Base-by-base conservation (phyloP, 1,140 invertebrate genomes). In the Penaeus japonicus region DNA sequence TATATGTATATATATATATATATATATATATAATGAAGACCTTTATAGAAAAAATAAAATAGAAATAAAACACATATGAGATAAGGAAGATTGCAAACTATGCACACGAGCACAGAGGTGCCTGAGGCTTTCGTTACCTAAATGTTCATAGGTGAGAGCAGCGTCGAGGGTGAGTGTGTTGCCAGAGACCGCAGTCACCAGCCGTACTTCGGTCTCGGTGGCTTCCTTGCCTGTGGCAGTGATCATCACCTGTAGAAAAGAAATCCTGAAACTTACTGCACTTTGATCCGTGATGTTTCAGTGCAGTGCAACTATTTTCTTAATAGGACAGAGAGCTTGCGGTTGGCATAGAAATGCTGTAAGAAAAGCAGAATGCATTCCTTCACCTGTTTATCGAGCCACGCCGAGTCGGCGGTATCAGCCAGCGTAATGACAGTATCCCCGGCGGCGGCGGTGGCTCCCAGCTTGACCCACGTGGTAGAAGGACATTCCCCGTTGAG, bases 221-320 rank as follows among this genome's bases (percentile, higher is more conserved):
- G 85, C 65, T 2, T 89, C 89, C 27, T 77, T 78, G 27, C 73
- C 55, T 2, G 86, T 84, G 4, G 89, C 30, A 4, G 89, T 79
- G 24, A 90, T 30, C 73, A 90, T 75, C n/a, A 90, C 73, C 86
- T 90, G 53, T 39, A 20, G 39, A 27, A 57, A 17, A 82, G 17
- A 62, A 75, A 54, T 15, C 15, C 1, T 47, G 5, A 47, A 47
- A 7, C 1, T 70, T 1, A 22, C 62, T 70, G 62, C n/a, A 18
- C 17, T 70, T 70, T 30, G 15, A 24, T 22, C 62, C 7, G 47
- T 47, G 47, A 3, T 39, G 0, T 47, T 47, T 15, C 47, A 47
- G 47, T 12, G 47, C 10, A 47, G 5, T 47, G 47, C 47, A 12
- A 7, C 10, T 12, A 15, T 20, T 70, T 65, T 70, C 62, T 12